Base-by-base conservation (phyloP, 2,888 invertebrate species). In the Eupithecia tripunctaria region DNA sequence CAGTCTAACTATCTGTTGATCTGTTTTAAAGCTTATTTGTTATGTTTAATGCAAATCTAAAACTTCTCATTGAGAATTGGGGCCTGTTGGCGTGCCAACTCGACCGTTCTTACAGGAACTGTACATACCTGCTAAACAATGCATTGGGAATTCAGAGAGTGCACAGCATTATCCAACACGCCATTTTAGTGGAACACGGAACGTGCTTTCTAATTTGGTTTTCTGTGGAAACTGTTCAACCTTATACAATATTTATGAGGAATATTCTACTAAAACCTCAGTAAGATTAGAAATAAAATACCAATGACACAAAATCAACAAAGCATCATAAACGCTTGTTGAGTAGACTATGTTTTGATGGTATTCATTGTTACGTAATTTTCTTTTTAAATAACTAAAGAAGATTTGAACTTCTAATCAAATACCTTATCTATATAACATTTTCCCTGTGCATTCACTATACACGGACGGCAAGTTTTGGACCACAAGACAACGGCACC, bases 81-180 rank as follows among this genome's bases (percentile, higher is more conserved):
- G 47, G 43, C 68, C 69, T 43, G 62, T 27, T 47, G 66, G 59
- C 71, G 67, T 64, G 60, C 69, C 62, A 47, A 67, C 63, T 63
- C 62, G 47, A 59, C 67, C 27, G 38, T 67, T 63, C 67, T 25
- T 6, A 67, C 47, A 67, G n/a, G 15, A 65, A 25, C n/a, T n/a
- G n/a, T 47, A 14, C 1, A 38, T 70, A 29, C 18, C 25, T 60
- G 14, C 4, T 41, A 27, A 29, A 38, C 29, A 62, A 32, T 32
- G 60, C 32, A 32, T 32, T 62, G 32, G 32, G 29, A 18, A 62
- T 27, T 29, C 62, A 62, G 32, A 18, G 29, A 60, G 29, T 32
- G 2, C 18, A 32, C 29, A 8, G 1, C 62, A 29, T 15, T 60
- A 62, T 29, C 62, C 32, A 29, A 15, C 27, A 15, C 10, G 18